phyloP scores from a whole-genome alignment of 2,113 vertebrate genomes.

The Chloroceryle aenea region DNA sequence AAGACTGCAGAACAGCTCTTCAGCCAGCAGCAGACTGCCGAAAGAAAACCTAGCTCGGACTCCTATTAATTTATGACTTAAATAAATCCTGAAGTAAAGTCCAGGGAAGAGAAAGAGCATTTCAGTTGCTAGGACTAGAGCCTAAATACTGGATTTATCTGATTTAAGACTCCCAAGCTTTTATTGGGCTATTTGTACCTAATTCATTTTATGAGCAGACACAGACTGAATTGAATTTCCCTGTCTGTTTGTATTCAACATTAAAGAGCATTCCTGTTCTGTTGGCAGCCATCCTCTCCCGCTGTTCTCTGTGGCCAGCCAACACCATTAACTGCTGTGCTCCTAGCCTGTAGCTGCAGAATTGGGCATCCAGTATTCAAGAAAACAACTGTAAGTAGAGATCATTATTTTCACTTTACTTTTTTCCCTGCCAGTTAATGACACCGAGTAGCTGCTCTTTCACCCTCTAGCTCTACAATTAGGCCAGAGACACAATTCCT shows the following conservation, averaged over 20 bases:
- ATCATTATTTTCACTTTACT: background rate
- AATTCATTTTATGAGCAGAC: slow-evolving; percentile 22
- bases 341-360: slow-evolving; percentile 54
- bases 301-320: slow-evolving; percentile 47
- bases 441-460: background rate
- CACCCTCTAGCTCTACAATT: background rate
- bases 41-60: background rate
- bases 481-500: background rate
- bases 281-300: slow-evolving; percentile 62
- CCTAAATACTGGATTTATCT: background rate
- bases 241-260: background rate
- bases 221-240: background rate
- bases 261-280: slow-evolving; percentile 24
- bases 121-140: background rate
- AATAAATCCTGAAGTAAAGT: background rate
- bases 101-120: background rate
- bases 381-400: slow-evolving; percentile 49
- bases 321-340: background rate
- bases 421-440: background rate
- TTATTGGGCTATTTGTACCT: slow-evolving; percentile 49
- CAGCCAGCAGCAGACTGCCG: background rate
- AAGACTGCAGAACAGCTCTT: background rate
- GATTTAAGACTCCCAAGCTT: slow-evolving; percentile 33
- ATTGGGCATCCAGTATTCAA: slow-evolving; percentile 62
- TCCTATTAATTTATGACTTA: background rate